Evolutionary conservation across 23 tunicate species (phyloP).

Genomic region (Ciona savignyi): DNA sequence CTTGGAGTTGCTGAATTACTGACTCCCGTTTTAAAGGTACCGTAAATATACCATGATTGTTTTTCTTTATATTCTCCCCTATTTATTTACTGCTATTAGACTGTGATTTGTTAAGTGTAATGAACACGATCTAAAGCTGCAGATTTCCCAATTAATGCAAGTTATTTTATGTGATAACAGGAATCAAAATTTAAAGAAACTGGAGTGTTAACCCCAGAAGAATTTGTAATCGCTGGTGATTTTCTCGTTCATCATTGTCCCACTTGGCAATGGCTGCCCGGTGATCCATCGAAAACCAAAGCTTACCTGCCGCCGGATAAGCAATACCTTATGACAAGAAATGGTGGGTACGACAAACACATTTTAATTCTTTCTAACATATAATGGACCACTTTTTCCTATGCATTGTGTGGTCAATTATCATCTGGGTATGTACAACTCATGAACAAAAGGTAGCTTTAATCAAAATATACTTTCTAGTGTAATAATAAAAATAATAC

Average conservation of each 20-base stretch:
- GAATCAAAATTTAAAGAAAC: conserved; percentile 89
- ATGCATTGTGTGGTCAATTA: too few species aligned
- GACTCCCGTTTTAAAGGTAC: conserved; percentile 92
- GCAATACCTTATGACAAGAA: conserved; percentile 77
- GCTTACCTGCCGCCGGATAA: conserved; percentile 68
- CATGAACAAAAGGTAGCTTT: too few species aligned
- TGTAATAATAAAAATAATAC: too few species aligned
- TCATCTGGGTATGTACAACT: too few species aligned
- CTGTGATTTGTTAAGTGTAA: background rate
- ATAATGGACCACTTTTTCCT: too few species aligned
- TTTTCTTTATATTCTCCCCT: too few species aligned
- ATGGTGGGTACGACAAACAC: too few species aligned
- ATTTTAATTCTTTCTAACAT: too few species aligned
- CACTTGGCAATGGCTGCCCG: conserved; percentile 93
- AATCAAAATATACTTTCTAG: too few species aligned
- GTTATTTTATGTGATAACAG: too few species aligned
- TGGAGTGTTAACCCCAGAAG: conserved; percentile 95
- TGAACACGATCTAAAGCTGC: background rate
- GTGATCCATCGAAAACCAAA: conserved; percentile 68
- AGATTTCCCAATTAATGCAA: too few species aligned
- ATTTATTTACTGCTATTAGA: too few species aligned
- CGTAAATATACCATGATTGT: background rate
- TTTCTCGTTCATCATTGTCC: conserved; percentile 89
- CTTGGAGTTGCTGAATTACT: conserved; percentile 82
- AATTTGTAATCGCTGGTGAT: conserved; percentile 95